phyloP scores from a whole-genome alignment of 2,113 vertebrate species.

The Micromys minutus region DNA sequence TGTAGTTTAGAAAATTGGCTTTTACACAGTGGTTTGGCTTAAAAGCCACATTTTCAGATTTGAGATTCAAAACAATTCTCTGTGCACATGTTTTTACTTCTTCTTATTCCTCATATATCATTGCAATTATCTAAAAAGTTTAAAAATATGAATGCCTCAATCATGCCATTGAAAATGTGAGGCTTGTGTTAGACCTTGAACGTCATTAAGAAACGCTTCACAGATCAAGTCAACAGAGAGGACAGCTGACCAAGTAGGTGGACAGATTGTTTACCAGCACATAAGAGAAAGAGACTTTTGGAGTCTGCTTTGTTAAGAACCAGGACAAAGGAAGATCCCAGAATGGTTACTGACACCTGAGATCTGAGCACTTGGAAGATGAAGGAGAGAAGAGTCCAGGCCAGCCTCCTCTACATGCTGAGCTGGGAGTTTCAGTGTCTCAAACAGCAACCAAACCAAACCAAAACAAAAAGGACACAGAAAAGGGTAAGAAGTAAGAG shows the following conservation, averaged over 20 bases:
- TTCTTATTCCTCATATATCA: constrained; percentile 2
- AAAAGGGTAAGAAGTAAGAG: neutral
- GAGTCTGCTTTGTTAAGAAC: neutral
- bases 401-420: neutral
- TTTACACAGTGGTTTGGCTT: constrained; percentile 57
- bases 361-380: neutral
- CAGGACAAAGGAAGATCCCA: neutral
- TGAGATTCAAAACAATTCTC: constrained; percentile 21
- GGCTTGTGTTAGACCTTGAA: neutral
- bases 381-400: neutral
- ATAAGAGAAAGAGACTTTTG: neutral
- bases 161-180: neutral
- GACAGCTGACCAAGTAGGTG: neutral
- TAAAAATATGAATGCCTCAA: constrained; percentile 28
- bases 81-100: constrained; percentile 36
- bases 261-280: neutral
- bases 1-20: constrained; percentile 44
- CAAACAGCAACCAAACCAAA: neutral
- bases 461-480: neutral
- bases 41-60: constrained; percentile 59
- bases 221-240: neutral
- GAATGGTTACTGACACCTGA: neutral
- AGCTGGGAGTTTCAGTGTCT: neutral
- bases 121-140: constrained; percentile 20
- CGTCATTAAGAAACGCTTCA: neutral